Base-by-base conservation (phyloP, 2,797 vertebrate genomes). In the Helarctos malayanus region DNA sequence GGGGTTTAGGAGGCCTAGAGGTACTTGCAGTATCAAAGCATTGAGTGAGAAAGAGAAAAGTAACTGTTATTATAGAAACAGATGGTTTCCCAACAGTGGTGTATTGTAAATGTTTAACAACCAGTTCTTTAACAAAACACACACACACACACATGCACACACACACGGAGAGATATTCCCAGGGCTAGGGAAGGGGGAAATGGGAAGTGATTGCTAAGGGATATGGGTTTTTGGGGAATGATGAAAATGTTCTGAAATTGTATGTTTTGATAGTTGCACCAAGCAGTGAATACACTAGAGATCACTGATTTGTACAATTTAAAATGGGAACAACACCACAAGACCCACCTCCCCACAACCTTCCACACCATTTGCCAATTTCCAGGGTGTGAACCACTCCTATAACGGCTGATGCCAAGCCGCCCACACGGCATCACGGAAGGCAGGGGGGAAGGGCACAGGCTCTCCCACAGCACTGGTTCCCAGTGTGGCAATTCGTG, bases 21-120 rank as follows among this genome's bases (percentile, higher is more conserved):
- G 35, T 85, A 71, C 68, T 82, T 93, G 54, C 93, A 73, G 56
- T 71, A 91, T 57, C 71, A 82, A 93, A 87, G 21, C 27, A 84
- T 41, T 69, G 83, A 83, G 13, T 45, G 6, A 87, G 25, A 41
- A 88, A 83, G 73, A 63, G 18, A 87, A 84, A 81, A 93, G 27
- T 86, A 79, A 68, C 47, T 27, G 49, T 65, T 96, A 25, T 57
- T 82, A 45, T 6, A 91, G 87, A 32, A 89, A 71, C 38, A 90
- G 81, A 87, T 78, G 23, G 21, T 5, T 61, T 83, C 49, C 19
- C 57, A 73, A 73, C 35, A 75, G 69, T 54, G 63, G 7, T 85
- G 19, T 75, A 57, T 3, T 93, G 35, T 63, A 21, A 56, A 47
- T 35, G 29, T 68, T 97, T 93, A 85, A 91, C 65, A 92, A 45